Base-by-base conservation (phyloP, 2,888 invertebrate species). In the Pterostichus niger region DNA sequence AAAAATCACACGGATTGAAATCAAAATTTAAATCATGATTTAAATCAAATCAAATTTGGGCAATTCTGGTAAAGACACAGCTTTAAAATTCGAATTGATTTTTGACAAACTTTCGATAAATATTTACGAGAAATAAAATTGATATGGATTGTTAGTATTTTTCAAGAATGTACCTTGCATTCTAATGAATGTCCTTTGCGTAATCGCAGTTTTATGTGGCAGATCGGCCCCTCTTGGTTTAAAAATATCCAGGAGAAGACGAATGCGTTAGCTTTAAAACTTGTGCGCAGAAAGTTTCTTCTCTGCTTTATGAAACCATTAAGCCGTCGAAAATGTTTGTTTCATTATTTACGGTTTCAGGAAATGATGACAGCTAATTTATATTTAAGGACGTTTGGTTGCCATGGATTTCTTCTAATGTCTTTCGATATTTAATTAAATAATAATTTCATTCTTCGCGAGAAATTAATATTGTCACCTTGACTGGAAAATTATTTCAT, bases 351-450 rank as follows among this genome's bases (percentile, higher is more conserved):
- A 79, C 79, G 79, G 64, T 44, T 79, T 79, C 61, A 46, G 77
- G 77, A 79, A 79, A 79, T 79, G 64, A 31, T 79, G 79, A 79
- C 79, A 79, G 40, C 77, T 56, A 77, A 77, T 77, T 77, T 77
- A 77, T 77, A 77, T 77, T 77, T 77, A 77, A 77, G 54, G 40
- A 77, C 77, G 15, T 13, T 68, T 7, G 71, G 75, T n/a, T 75
- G 75, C n/a, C 24, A 46, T 24, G 79, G n/a, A n/a, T 44, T 64
- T 13, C 59, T 33, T 59, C 40, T 78, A 35, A 78, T 78, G 44
- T 79, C 79, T 64, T 46, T 46, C 46, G 46, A 79, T n/a, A 46
- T 49, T 79, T 11, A 61, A 78, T 64, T 79, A 44, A 79, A 79
- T 31, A 44, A 46, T 64, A 15, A 61, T 61, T 61, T 35, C 31